A percentile compares a stretch with the other conserved stretches of the same genome.
These are phyloP conservation scores for Chrysemys picta DNA, from an alignment of 2,113 vertebrate species.

Conservation along the genomic window DNA sequence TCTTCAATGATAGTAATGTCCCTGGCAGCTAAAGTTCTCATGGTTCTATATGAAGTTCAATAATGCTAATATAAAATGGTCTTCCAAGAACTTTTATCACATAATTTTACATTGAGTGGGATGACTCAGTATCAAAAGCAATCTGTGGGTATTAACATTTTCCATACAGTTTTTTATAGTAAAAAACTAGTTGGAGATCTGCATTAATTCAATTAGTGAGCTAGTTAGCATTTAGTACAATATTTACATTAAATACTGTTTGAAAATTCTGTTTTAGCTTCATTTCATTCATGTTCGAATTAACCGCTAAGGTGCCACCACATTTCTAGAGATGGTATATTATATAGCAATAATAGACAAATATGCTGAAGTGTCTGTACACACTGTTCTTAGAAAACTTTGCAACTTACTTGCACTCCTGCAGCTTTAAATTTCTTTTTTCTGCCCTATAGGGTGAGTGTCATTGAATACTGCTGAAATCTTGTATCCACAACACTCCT, in stretches of 20 bases:
- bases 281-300: background rate
- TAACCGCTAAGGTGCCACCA: conserved; percentile 44
- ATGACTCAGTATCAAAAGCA: conserved; percentile 6
- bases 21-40: conserved; percentile 5
- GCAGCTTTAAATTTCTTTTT: background rate
- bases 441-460: background rate
- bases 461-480: background rate
- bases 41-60: conserved; percentile 4
- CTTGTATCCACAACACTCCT: background rate
- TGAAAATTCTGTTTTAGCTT: conserved; percentile 66
- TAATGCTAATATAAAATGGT: background rate
- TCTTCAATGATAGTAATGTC: background rate
- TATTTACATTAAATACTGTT: conserved; percentile 66
- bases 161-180: background rate
- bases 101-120: conserved; percentile 16
- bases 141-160: conserved; percentile 47
- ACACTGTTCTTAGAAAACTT: background rate
- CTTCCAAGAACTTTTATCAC: background rate
- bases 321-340: background rate
- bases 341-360: background rate
- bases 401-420: background rate
- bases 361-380: background rate
- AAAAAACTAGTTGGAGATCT: conserved; percentile 56
- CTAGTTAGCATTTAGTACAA: conserved; percentile 42
- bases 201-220: conserved; percentile 64